Percentiles rank a stretch among this genome's conserved stretches.
phyloP scores from a whole-genome alignment of 2,888 invertebrate genomes.

The Adineta ricciae region DNA sequence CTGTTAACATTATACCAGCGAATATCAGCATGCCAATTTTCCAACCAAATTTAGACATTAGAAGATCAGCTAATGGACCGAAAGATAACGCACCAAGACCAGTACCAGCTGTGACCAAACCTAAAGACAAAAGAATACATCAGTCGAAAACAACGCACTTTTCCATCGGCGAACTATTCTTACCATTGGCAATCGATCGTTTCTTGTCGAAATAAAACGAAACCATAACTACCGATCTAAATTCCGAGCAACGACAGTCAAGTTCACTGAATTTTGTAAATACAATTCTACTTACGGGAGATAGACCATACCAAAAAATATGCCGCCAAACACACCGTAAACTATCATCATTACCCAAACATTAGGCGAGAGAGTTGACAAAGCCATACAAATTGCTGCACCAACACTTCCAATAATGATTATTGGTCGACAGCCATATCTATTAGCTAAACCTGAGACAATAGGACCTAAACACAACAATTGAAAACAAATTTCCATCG shows the following conservation, averaged over 20 bases:
- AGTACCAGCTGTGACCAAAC: conserved; percentile 26
- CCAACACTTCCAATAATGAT: conserved; percentile 28
- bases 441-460: conserved; percentile 31
- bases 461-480: conserved; percentile 26
- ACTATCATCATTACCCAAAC: conserved; percentile 28
- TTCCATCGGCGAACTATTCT: background rate
- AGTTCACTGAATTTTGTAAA: background rate
- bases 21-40: conserved; percentile 27
- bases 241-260: background rate
- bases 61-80: conserved; percentile 22
- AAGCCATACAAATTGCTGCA: conserved; percentile 15
- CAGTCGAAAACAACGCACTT: background rate
- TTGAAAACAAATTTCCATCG: no score
- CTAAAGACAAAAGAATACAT: background rate
- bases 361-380: conserved; percentile 23
- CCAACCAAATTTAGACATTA: conserved; percentile 26
- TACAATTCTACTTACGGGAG: background rate
- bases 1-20: conserved; percentile 26
- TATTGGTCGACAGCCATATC: conserved; percentile 30
- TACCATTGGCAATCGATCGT: conserved; percentile 31
- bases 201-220: conserved; percentile 33
- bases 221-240: conserved; percentile 26
- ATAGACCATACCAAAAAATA: conserved; percentile 28
- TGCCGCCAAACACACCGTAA: conserved; percentile 29
- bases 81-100: conserved; percentile 31